These are phyloP conservation scores for Chunga burmeisteri DNA, from an alignment of 2,113 vertebrate genomes.

Conservation along the genomic window DNA sequence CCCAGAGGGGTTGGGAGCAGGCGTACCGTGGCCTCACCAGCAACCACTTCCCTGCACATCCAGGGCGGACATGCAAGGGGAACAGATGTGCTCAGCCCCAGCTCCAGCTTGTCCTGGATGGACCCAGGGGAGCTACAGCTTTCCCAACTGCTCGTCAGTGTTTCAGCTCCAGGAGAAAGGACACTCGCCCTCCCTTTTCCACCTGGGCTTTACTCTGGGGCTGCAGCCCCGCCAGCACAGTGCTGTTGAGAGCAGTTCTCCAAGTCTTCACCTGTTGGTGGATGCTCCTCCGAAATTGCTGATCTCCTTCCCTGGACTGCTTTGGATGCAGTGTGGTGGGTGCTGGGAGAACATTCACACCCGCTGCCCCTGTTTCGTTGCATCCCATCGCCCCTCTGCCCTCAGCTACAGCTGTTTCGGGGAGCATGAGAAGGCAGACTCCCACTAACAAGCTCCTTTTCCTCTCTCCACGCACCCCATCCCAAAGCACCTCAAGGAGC, in stretches of 20 bases:
- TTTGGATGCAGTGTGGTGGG: not conserved
- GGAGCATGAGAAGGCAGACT: not conserved
- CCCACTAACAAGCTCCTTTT: not conserved
- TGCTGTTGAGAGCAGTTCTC: not conserved
- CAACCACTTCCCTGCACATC: not conserved
- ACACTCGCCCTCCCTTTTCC: not conserved
- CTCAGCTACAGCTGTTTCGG: not conserved
- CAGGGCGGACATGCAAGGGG: fast-evolving
- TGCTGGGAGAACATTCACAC: not conserved
- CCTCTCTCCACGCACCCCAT: not conserved
- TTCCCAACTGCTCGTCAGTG: not conserved
- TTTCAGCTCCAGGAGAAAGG: not conserved
- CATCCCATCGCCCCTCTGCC: not conserved
- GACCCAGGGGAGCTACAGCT: not conserved
- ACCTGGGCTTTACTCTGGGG: not conserved
- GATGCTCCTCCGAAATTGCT: not conserved
- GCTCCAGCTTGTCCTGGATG: not conserved
- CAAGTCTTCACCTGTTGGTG: fast-evolving
- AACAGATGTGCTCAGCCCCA: not conserved
- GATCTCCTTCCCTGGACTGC: not conserved
- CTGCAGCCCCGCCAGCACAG: not conserved
- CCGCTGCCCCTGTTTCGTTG: not conserved
- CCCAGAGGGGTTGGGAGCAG: not conserved
- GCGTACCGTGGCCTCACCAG: fast-evolving
- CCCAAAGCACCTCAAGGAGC: not conserved